Conservation (phyloP, 2,113 vertebrate genomes). For the Barbus barbus region DNA sequence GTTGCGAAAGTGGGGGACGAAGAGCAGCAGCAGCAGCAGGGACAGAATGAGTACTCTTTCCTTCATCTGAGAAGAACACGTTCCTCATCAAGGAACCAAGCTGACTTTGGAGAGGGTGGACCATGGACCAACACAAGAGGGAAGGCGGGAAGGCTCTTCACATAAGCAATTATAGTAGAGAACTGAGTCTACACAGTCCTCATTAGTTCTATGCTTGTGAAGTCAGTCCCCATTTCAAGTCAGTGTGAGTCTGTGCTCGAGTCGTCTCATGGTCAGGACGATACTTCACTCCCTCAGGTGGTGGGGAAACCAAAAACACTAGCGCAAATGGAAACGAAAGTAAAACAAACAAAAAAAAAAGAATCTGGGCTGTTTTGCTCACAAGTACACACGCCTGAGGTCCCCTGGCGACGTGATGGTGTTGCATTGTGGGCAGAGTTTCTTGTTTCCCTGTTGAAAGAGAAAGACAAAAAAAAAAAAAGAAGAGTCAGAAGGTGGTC, state of each 20-base stretch:
- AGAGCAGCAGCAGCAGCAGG: neutral
- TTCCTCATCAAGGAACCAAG: neutral
- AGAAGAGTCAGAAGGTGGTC: neutral
- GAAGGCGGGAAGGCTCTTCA: conserved; percentile 28
- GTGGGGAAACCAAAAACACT: conserved; percentile 40
- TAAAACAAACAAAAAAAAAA: conserved; percentile 1
- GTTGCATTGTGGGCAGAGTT: conserved; percentile 98
- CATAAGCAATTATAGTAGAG: conserved; percentile 20
- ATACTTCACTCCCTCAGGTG: conserved; percentile 17
- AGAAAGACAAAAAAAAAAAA: conserved; percentile 15
- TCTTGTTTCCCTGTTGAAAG: conserved; percentile 93
- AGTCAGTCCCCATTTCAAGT: conserved; percentile 1
- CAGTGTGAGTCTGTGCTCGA: conserved; percentile 44
- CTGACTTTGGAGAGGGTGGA: conserved; percentile 31
- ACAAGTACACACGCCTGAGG: conserved; percentile 98
- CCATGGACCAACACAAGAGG: conserved; percentile 44
- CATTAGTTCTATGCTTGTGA: conserved; percentile 21
- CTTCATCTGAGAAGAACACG: conserved; percentile 1
- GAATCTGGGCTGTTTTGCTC: conserved; percentile 68
- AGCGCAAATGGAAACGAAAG: conserved; percentile 26
- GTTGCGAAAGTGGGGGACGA: neutral
- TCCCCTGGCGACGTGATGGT: conserved; percentile 98
- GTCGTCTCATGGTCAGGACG: conserved; percentile 42
- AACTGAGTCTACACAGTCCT: conserved; percentile 29
- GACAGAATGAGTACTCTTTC: conserved; percentile 24